Evolutionary conservation across 2,888 invertebrate species (phyloP), one percentile per base, ranked within the genome.

Genomic region (Nemoura dubitans): DNA sequence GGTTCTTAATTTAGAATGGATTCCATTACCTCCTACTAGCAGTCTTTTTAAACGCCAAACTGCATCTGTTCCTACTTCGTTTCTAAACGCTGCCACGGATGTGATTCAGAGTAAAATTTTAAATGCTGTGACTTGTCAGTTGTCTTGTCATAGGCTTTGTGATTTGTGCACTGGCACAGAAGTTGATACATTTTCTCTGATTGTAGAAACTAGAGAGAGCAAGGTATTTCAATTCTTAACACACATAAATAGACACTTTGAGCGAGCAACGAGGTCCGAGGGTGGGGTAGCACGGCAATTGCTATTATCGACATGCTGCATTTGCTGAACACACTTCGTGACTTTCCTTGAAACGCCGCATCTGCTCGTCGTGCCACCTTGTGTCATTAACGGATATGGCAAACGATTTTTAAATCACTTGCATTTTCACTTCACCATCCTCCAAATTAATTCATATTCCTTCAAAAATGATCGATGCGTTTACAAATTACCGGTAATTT

Each of bases 1-100:
- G 84, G 29, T 43, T 36, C 86, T 27, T 43, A 87, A 84, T 87
- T 59, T 87, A 87, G 87, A 77, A 30, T 59, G 83, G 80, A 14
- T 78, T 86, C 85, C 42, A 84, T 83, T 87, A 84, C 86, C 81
- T 76, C 80, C 82, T 26, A 27, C 30, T 30, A 29, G 81, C 81
- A 1, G n/a, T n/a, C 21, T 28, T 3, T 27, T 7, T 27, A 6
- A 29, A 30, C 81, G 81, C 81, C 30, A 25, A 78, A 26, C 16
- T 28, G 78, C 59, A 21, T 59, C 77, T 29, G 29, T 42, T 85
- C 76, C 77, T 77, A 29, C 42, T 43, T 42, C 80, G n/a, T 86
- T 80, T 76, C 77, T 80, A 27, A 21, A 59, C 59, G 59, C 59
- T 59, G 21, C 10, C 21, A 81, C n/a, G 2, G 25, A 80, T 10